These are phyloP conservation scores for Venusia cambrica DNA, from an alignment of 2,888 invertebrate genomes.

Conservation along the genomic window DNA sequence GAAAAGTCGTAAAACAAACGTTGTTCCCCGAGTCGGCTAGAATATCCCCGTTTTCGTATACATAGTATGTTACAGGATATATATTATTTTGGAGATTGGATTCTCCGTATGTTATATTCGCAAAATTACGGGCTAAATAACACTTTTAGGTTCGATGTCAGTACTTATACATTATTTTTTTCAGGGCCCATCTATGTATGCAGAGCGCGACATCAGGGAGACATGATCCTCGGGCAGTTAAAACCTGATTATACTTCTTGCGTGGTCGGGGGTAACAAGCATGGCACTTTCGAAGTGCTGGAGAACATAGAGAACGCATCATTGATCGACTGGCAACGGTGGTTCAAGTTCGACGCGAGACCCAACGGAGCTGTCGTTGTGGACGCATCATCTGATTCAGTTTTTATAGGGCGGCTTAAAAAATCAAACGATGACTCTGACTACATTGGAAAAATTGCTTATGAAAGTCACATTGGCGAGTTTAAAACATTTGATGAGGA, in stretches of 20 bases:
- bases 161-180: too few species aligned
- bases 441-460: conserved; percentile 86
- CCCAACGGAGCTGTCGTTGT: conserved; percentile 86
- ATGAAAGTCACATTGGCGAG: conserved; percentile 84
- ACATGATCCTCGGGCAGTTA: conserved; percentile 87
- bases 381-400: conserved; percentile 62
- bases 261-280: conserved; percentile 83
- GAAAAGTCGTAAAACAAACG: too few species aligned
- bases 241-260: conserved; percentile 82
- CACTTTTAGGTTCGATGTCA: too few species aligned
- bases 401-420: conserved; percentile 63
- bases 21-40: too few species aligned
- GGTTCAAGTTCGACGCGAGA: conserved; percentile 84
- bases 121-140: too few species aligned
- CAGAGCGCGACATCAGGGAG: conserved; percentile 85
- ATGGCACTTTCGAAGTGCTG: conserved; percentile 85
- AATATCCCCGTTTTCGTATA: too few species aligned
- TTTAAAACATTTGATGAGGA: conserved; percentile 85
- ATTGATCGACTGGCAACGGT: conserved; percentile 87
- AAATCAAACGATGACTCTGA: conserved; percentile 68
- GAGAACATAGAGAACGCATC: conserved; percentile 90
- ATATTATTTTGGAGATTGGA: too few species aligned
- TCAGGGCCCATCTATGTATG: conserved; percentile 85
- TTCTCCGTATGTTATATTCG: too few species aligned
- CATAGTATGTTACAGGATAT: neutral